Conservation (phyloP, 2,113 vertebrate species). For the Pseudopodoces humilis region DNA sequence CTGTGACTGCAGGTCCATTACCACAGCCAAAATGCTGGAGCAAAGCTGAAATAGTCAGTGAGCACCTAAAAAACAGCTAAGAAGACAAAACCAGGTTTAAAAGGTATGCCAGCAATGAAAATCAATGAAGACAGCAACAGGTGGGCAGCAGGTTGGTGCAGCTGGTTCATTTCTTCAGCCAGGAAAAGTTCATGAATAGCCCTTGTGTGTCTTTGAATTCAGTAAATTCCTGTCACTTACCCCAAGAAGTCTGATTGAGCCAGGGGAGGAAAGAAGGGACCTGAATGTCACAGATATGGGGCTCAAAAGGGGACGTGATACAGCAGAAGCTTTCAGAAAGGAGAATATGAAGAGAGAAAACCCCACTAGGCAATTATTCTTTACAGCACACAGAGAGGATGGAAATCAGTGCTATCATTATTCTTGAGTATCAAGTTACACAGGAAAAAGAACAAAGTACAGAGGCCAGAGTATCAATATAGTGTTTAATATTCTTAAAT, state of each 20-base stretch:
- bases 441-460: neutral
- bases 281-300: neutral
- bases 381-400: neutral
- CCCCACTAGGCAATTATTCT: neutral
- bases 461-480: neutral
- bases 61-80: neutral
- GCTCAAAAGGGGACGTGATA: accelerated
- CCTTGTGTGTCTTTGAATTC: neutral
- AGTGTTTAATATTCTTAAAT: constrained; percentile 43
- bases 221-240: neutral
- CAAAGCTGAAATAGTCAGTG: neutral
- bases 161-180: neutral
- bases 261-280: neutral
- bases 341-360: neutral
- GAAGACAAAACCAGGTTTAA: neutral
- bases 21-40: neutral
- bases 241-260: neutral
- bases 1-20: neutral
- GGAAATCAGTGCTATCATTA: neutral
- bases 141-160: neutral
- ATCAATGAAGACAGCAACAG: neutral
- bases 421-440: accelerated
- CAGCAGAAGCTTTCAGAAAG: neutral
- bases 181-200: neutral
- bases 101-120: neutral